phyloP scores from a whole-genome alignment of 1,140 invertebrate genomes.

The Calosoma granatense region DNA sequence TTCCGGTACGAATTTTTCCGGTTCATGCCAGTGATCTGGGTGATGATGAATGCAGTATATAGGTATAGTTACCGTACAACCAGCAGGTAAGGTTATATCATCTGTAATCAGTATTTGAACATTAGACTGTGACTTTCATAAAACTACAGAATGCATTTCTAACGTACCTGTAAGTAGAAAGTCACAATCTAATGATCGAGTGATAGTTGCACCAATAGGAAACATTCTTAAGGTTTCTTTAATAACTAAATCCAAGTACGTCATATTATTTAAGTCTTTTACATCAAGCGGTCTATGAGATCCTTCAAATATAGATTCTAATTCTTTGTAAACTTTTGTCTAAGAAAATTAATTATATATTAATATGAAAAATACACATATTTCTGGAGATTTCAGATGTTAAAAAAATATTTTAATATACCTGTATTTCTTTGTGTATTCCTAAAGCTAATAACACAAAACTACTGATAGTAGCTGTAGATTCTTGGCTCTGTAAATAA shows the following conservation, averaged over 20 bases:
- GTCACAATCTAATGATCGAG: constrained; percentile 5
- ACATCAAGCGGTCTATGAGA: background rate
- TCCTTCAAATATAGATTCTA: background rate
- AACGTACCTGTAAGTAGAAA: background rate
- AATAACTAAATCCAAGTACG: constrained; percentile 12
- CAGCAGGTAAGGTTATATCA: background rate
- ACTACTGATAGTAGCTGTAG: background rate
- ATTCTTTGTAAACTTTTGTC: background rate
- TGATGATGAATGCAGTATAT: background rate
- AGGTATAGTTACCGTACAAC: background rate
- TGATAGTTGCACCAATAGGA: background rate
- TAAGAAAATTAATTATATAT: too few relatives aligned
- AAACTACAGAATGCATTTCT: background rate
- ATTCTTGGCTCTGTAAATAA: background rate
- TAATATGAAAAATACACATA: too few relatives aligned
- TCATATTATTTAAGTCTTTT: constrained; percentile 11
- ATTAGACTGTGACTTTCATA: background rate
- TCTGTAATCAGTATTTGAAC: background rate
- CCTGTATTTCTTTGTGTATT: background rate
- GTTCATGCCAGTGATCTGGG: background rate
- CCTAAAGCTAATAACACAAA: background rate
- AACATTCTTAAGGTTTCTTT: constrained; percentile 10
- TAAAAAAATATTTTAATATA: background rate
- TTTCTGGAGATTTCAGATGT: too few relatives aligned
- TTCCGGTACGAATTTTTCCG: background rate